phyloP scores from a whole-genome alignment of 1,140 invertebrate genomes.

The Drosophila trapezifrons region DNA sequence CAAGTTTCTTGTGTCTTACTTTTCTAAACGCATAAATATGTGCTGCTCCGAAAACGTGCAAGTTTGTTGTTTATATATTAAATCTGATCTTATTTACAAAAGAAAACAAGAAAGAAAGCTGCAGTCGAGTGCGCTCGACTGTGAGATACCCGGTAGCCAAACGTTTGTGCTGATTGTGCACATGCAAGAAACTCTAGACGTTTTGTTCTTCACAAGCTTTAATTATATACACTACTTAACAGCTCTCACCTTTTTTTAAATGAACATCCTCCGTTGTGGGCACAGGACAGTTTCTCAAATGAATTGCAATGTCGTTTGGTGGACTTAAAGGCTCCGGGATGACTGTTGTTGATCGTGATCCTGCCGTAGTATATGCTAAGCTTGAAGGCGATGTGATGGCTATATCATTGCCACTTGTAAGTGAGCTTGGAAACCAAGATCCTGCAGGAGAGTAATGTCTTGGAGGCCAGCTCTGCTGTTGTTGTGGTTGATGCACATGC shows the following conservation, averaged over 20 bases:
- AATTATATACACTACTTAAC: too few species aligned
- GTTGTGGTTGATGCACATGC: constrained; percentile 32
- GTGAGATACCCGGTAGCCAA: too few species aligned
- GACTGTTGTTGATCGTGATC: constrained; percentile 15
- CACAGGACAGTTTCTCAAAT: constrained; percentile 45
- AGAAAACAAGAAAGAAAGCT: too few species aligned
- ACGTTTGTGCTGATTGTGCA: too few species aligned
- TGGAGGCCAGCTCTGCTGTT: constrained; percentile 63
- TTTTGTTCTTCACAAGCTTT: too few species aligned
- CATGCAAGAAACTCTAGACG: too few species aligned
- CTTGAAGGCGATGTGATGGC: constrained; percentile 23
- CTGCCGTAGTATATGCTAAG: constrained; percentile 20
- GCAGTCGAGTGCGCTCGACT: too few species aligned
- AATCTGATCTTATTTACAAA: too few species aligned
- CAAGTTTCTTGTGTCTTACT: too few species aligned
- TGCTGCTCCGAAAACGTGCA: too few species aligned
- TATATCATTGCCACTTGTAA: constrained; percentile 38
- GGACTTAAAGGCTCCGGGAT: constrained; percentile 61
- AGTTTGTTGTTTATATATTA: too few species aligned
- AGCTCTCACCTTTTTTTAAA: constrained; percentile 73
- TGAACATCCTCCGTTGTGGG: constrained; percentile 56
- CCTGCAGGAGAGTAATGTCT: constrained; percentile 63
- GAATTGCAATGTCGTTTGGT: constrained; percentile 30
- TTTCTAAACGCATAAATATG: too few species aligned
- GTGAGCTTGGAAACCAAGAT: constrained; percentile 76